These are phyloP conservation scores for Hemitrygon akajei DNA, from an alignment of 2,797 vertebrate genomes.

Conservation along the genomic window DNA sequence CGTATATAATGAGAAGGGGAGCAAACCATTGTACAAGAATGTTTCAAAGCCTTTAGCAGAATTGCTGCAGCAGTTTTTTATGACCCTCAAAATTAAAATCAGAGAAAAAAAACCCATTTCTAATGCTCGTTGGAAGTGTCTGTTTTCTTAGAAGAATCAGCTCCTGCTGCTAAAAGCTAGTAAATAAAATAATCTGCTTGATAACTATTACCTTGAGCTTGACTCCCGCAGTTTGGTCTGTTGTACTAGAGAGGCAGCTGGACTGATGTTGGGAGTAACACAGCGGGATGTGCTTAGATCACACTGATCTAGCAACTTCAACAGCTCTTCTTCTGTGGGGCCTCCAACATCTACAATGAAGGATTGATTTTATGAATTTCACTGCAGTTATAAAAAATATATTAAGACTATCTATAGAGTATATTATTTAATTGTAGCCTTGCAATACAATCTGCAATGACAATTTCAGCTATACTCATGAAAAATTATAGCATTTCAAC, in stretches of 20 bases:
- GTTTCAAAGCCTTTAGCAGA: not conserved
- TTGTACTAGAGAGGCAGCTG: slow-evolving; percentile 85
- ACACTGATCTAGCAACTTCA: slow-evolving; percentile 90
- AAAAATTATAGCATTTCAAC: not conserved
- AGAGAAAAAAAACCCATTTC: not conserved
- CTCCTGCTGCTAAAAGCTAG: not conserved
- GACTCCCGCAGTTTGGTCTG: slow-evolving; percentile 84
- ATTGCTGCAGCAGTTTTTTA: not conserved
- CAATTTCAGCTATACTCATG: not conserved
- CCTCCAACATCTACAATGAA: slow-evolving; percentile 71
- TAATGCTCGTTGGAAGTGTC: not conserved
- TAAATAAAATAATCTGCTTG: slow-evolving; percentile 22
- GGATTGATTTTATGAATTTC: slow-evolving; percentile 21
- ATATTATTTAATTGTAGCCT: not conserved
- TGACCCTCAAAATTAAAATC: not conserved
- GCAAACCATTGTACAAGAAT: not conserved
- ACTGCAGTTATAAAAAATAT: not conserved
- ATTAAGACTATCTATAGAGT: not conserved
- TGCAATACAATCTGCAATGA: not conserved
- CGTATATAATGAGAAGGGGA: not conserved
- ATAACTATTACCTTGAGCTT: slow-evolving; percentile 70
- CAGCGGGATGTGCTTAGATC: slow-evolving; percentile 93
- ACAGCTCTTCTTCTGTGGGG: slow-evolving; percentile 86
- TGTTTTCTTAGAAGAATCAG: not conserved
- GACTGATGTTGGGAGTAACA: slow-evolving; percentile 92